Evolutionary conservation across 64 coral and sea anemone genomes (phyloP).

Genomic region (Montipora cactus): DNA sequence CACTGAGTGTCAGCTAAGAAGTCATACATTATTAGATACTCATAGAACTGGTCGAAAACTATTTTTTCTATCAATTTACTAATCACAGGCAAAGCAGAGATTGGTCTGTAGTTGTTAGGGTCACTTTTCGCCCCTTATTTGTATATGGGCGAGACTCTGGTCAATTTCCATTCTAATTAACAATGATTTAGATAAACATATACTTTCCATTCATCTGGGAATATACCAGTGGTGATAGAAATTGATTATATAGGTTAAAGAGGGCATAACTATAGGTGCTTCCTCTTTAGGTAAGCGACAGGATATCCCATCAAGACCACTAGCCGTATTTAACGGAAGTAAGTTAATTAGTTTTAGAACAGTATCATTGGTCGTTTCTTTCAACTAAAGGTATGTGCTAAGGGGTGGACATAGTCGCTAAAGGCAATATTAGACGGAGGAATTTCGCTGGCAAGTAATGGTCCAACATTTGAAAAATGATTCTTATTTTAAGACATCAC

Average conservation of each 20-base stretch:
- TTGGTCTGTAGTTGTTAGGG: conserved; percentile 23
- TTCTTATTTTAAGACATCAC: conserved; percentile 10
- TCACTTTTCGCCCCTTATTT: background rate
- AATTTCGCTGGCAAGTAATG: conserved; percentile 3
- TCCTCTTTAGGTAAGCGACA: background rate
- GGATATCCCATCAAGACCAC: background rate
- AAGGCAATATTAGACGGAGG: too few relatives aligned
- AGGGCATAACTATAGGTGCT: background rate
- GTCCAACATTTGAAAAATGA: background rate
- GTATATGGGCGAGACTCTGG: background rate
- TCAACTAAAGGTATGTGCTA: too few relatives aligned
- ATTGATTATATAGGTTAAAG: background rate
- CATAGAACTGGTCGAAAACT: conserved; percentile 28
- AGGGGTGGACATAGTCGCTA: too few relatives aligned
- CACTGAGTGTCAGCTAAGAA: background rate
- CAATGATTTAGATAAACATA: too few relatives aligned
- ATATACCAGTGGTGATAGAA: conserved; percentile 5
- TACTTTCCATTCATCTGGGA: conserved; percentile 44
- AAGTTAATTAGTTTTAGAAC: background rate
- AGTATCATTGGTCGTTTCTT: background rate
- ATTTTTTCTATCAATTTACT: conserved; percentile 30
- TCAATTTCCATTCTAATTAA: too few relatives aligned
- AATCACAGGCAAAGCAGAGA: background rate
- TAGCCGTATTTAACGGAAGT: background rate
- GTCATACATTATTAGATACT: background rate